Evolutionary conservation across 2,888 invertebrate species (phyloP).

Genomic region (Nemapogon koenigi): DNA sequence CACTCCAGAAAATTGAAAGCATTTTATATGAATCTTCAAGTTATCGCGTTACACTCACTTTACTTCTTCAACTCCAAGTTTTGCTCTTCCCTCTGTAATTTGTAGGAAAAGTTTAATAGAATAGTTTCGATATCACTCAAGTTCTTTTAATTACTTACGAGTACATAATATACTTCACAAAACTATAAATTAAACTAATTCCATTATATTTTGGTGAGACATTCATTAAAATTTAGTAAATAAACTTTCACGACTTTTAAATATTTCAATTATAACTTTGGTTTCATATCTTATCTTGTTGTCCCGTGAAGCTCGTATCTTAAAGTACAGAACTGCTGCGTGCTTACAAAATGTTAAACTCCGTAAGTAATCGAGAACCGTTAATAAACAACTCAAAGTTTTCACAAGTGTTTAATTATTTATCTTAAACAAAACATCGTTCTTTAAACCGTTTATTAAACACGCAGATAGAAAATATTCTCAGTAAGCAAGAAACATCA

Average conservation of each 20-base stretch:
- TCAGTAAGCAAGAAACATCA: slow-evolving; percentile 43
- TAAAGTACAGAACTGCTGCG: no score
- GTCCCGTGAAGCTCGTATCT: no score
- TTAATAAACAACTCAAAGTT: slow-evolving; percentile 58
- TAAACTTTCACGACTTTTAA: no score
- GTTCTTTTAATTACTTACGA: no score
- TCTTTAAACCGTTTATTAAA: slow-evolving; percentile 52
- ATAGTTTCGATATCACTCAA: neutral
- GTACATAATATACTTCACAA: no score
- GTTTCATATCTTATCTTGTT: no score
- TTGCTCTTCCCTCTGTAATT: slow-evolving; percentile 2
- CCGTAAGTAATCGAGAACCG: slow-evolving; percentile 49
- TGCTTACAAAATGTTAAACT: slow-evolving; percentile 39
- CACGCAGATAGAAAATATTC: slow-evolving; percentile 52
- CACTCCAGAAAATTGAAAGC: slow-evolving; percentile 44
- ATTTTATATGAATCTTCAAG: slow-evolving; percentile 16
- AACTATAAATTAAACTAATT: no score
- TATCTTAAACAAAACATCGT: slow-evolving; percentile 57
- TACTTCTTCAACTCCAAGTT: slow-evolving; percentile 7
- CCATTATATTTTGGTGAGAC: no score
- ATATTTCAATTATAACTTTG: no score
- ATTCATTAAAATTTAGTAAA: no score
- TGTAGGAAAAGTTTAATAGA: slow-evolving; percentile 2
- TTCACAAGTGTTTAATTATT: slow-evolving; percentile 58
- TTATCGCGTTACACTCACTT: slow-evolving; percentile 5